phyloP scores from a whole-genome alignment of 2,797 vertebrate species.

The Alfaro cultratus region DNA sequence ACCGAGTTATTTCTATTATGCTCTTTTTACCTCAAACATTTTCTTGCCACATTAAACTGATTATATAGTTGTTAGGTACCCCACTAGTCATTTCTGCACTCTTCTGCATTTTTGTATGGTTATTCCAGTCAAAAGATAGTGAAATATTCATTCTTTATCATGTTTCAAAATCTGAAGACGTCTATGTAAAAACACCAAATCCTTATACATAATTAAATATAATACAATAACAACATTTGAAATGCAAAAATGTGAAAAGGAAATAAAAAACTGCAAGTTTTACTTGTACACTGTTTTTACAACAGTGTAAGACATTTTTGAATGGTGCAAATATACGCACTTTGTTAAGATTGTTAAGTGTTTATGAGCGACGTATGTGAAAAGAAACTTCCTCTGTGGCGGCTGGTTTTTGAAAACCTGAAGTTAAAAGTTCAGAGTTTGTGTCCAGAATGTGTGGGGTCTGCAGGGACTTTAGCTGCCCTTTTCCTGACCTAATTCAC shows the following conservation, averaged over 20 bases:
- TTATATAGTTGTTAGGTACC: background rate
- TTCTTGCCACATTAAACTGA: background rate
- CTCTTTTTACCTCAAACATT: background rate
- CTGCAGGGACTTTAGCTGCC: background rate
- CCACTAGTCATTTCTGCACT: background rate
- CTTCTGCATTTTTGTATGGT: background rate
- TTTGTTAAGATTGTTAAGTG: background rate
- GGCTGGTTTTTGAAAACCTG: background rate
- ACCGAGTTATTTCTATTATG: background rate
- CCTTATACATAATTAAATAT: background rate
- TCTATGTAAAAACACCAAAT: background rate
- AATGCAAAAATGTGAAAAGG: background rate
- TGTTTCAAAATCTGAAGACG: background rate
- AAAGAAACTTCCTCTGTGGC: background rate
- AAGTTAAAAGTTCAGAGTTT: background rate
- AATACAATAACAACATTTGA: background rate
- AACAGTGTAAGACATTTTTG: background rate
- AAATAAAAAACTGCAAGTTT: background rate
- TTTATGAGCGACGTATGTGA: background rate
- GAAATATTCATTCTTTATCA: background rate
- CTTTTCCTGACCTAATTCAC: background rate
- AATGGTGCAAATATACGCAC: background rate
- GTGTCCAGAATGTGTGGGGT: background rate
- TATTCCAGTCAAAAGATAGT: background rate
- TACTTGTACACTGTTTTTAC: background rate